Percentiles rank a stretch among this genome's conserved stretches.
These are phyloP conservation scores for Rattus rattus DNA, from an alignment of 2,113 vertebrate genomes.

Conservation along the genomic window DNA sequence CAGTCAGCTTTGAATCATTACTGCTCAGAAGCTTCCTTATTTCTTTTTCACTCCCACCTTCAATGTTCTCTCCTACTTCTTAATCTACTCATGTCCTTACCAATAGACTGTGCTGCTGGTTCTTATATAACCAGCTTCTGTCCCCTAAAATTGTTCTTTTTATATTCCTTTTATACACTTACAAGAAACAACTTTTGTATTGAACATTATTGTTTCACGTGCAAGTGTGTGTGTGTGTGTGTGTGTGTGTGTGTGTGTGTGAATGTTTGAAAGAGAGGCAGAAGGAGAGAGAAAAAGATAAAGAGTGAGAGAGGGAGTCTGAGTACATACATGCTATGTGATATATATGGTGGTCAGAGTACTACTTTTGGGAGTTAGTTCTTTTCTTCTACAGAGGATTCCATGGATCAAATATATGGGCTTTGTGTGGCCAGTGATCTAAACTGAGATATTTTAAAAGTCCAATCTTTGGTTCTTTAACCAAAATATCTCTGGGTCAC, in stretches of 20 bases:
- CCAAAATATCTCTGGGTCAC: neutral
- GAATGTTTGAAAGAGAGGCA: too few species aligned
- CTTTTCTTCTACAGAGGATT: too few species aligned
- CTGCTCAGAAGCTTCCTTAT: too few species aligned
- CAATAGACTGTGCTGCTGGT: neutral
- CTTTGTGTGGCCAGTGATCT: neutral
- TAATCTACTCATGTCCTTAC: neutral
- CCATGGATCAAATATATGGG: neutral
- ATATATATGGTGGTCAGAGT: fast-evolving
- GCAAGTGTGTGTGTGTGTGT: neutral
- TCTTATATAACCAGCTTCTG: neutral
- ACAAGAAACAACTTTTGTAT: neutral
- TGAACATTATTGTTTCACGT: neutral
- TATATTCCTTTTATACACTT: neutral
- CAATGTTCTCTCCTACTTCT: neutral
- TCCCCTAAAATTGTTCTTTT: neutral
- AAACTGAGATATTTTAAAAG: neutral
- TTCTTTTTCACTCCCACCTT: neutral
- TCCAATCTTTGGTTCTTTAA: neutral
- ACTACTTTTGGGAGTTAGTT: too few species aligned
- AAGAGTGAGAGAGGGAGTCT: too few species aligned
- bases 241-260: too few species aligned
- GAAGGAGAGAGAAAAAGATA: too few species aligned
- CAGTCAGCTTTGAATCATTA: neutral
- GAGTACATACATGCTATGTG: neutral